phyloP scores from a whole-genome alignment of 2,888 invertebrate genomes.

The Tetanocera ferruginea region DNA sequence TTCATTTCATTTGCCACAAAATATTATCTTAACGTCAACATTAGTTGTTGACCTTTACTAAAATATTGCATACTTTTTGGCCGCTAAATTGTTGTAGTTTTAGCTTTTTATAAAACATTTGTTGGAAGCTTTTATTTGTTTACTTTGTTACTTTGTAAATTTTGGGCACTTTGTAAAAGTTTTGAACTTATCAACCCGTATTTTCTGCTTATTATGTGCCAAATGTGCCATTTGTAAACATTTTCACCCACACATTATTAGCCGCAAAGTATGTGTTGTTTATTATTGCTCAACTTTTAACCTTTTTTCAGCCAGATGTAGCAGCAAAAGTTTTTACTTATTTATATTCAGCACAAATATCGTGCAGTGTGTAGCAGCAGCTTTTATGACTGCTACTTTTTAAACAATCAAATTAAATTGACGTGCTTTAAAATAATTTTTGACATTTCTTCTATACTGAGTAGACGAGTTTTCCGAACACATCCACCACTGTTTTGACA shows the following conservation, averaged over 20 bases:
- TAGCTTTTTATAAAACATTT: background rate
- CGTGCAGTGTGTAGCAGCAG: background rate
- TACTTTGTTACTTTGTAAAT: background rate
- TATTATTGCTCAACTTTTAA: background rate
- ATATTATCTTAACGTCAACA: background rate
- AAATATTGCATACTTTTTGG: constrained; percentile 15
- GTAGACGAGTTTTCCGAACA: no score
- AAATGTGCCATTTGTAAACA: no score
- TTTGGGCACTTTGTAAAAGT: background rate
- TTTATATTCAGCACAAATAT: background rate
- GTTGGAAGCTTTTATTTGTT: background rate
- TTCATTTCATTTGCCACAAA: no score
- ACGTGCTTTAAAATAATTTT: no score
- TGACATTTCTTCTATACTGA: no score
- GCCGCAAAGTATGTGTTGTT: constrained; percentile 22
- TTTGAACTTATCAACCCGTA: background rate
- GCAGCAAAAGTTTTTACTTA: background rate
- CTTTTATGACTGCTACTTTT: background rate
- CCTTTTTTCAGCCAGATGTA: background rate
- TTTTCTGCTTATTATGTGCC: background rate
- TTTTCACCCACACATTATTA: background rate
- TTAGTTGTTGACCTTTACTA: constrained; percentile 8
- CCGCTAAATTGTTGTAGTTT: background rate
- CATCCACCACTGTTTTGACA: background rate
- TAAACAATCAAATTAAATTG: no score